These are phyloP conservation scores for Delia radicum DNA, from an alignment of 1,140 invertebrate genomes.

Conservation along the genomic window DNA sequence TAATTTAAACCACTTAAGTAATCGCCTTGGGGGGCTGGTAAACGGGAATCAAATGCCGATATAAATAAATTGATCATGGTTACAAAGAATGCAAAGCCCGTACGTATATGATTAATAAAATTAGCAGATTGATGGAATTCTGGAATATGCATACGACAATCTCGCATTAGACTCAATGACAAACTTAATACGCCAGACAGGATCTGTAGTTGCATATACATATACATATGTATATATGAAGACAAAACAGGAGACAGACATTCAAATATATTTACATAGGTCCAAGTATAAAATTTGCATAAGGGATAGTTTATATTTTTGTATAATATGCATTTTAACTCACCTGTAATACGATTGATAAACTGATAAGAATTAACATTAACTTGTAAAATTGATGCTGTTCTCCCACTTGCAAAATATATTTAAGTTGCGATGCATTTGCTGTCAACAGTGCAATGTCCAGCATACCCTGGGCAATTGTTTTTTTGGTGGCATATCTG, in stretches of 20 bases:
- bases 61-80: constrained; percentile 78
- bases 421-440: constrained; percentile 87
- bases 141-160: constrained; percentile 71
- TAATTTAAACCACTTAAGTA: constrained; percentile 3
- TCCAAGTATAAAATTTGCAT: too few relatives aligned
- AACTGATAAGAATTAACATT: constrained; percentile 76
- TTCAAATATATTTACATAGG: too few relatives aligned
- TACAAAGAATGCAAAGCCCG: constrained; percentile 70
- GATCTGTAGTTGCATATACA: constrained; percentile 48
- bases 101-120: constrained; percentile 71
- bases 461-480: constrained; percentile 80
- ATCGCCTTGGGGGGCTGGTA: constrained; percentile 43
- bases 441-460: constrained; percentile 78
- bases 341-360: constrained; percentile 88
- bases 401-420: constrained; percentile 78
- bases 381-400: constrained; percentile 81
- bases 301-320: neutral
- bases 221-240: neutral
- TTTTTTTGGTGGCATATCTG: constrained; percentile 84
- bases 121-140: constrained; percentile 68
- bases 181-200: constrained; percentile 68
- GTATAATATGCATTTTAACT: constrained; percentile 28
- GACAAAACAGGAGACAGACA: too few relatives aligned
- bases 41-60: constrained; percentile 68
- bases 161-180: constrained; percentile 70